Percentiles rank a stretch among this genome's conserved stretches.
Evolutionary conservation across 2,888 invertebrate genomes (phyloP).

Genomic region (Allacma fusca): DNA sequence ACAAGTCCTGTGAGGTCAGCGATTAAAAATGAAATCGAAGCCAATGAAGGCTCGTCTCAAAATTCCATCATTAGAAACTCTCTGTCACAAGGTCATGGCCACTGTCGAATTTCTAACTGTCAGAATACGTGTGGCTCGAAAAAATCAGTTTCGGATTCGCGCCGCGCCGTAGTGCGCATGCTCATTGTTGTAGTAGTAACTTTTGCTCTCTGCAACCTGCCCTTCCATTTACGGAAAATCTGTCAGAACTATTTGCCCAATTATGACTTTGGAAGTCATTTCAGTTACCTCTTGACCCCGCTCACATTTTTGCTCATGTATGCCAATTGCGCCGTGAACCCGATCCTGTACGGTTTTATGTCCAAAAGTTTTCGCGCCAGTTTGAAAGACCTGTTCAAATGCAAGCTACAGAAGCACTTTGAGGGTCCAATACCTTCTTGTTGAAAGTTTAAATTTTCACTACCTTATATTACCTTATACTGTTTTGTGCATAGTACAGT

Average conservation of each 20-base stretch:
- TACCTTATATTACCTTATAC: too few relatives aligned
- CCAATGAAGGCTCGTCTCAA: too few relatives aligned
- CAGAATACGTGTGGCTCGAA: neutral
- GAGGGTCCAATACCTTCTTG: too few relatives aligned
- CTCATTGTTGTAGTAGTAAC: slow-evolving; percentile 85
- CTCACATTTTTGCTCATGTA: slow-evolving; percentile 86
- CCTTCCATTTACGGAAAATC: slow-evolving; percentile 86
- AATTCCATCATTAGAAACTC: too few relatives aligned
- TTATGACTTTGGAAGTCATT: slow-evolving; percentile 76
- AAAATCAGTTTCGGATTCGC: too few relatives aligned
- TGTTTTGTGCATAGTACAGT: too few relatives aligned
- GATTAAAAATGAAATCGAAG: too few relatives aligned
- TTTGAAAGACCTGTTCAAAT: slow-evolving; percentile 32
- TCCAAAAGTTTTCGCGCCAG: slow-evolving; percentile 63
- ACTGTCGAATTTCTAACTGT: neutral
- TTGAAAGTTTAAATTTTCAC: too few relatives aligned
- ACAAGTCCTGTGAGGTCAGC: too few relatives aligned
- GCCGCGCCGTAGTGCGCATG: slow-evolving; percentile 86
- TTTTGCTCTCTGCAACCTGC: slow-evolving; percentile 88
- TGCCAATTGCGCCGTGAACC: slow-evolving; percentile 89
- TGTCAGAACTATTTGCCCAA: slow-evolving; percentile 80
- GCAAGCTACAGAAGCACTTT: neutral
- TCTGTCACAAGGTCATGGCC: neutral
- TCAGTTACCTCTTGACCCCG: slow-evolving; percentile 80
- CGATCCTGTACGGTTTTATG: slow-evolving; percentile 86